Base-by-base conservation (phyloP, 1,140 invertebrate genomes). In the Anastatus disparis region DNA sequence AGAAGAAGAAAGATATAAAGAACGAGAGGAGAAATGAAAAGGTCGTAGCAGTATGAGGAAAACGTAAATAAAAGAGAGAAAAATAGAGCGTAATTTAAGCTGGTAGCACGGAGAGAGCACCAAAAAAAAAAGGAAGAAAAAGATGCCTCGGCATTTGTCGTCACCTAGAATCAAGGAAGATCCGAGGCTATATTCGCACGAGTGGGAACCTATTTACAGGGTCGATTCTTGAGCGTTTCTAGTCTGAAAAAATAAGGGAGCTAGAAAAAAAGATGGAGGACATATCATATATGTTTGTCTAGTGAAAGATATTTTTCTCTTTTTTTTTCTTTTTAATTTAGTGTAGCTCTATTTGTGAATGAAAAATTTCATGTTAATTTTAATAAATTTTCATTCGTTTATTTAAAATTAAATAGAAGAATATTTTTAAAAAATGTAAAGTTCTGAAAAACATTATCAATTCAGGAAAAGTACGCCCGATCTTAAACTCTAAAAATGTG, bases 71-170 rank as follows among this genome's bases (percentile, higher is more conserved):
- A n/a, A n/a, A 42, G 35, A 46, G 31, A 31, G 27, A 71, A 52
- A 42, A 64, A 62, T 72, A 52, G 69, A 69, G 52, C 59, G 50
- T 74, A 74, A 77, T 78, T 77, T 70, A 20, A 71, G 26, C 38
- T 8, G 61, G 50, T 42, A 15, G 65, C 65, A 20, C 26, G 35
- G n/a, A n/a, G n/a, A n/a, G n/a, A 67, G 59, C 38, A 26, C 40
- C 31, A n/a, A n/a, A n/a, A n/a, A n/a, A n/a, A n/a, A n/a, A n/a
- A n/a, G n/a, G n/a, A n/a, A n/a, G n/a, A 10, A 63, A 63, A 70
- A 63, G 58, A 63, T 70, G 50, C 29, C 20, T 50, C 15, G 20
- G 58, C 58, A 69, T 69, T 69, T 69, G 67, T 69, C 67, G 35
- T 31, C 56, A n/a, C 26, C 44, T 35, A 17, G 12, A 52, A 52